phyloP scores from a whole-genome alignment of 2,888 invertebrate genomes.

The Eubasilissa splendida region DNA sequence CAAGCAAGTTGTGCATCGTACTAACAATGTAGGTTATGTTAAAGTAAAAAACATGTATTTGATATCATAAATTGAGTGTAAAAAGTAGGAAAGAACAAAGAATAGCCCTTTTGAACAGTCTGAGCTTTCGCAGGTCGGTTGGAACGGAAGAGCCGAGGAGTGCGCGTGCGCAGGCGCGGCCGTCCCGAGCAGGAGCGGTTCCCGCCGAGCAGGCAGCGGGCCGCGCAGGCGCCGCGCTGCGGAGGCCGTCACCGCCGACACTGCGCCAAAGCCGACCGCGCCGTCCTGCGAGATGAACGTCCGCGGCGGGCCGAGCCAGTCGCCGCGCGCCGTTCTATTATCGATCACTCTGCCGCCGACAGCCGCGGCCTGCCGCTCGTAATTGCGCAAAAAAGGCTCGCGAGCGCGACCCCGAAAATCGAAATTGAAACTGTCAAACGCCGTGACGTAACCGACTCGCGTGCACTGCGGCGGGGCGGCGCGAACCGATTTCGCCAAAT shows the following conservation, averaged over 20 bases:
- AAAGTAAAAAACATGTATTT: no score
- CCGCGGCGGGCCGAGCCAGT: conserved; percentile 59
- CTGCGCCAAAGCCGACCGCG: conserved; percentile 61
- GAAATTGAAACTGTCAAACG: conserved; percentile 65
- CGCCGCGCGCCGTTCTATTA: conserved; percentile 64
- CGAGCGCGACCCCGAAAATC: conserved; percentile 62
- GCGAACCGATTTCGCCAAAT: conserved; percentile 18
- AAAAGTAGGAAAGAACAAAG: no score
- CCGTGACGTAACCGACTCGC: conserved; percentile 62
- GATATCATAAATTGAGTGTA: no score
- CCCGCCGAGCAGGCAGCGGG: conserved; percentile 58
- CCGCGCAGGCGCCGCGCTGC: conserved; percentile 59
- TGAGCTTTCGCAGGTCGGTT: no score
- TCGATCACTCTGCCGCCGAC: conserved; percentile 64
- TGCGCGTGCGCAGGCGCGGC: no score
- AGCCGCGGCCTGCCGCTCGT: conserved; percentile 60
- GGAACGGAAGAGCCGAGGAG: no score
- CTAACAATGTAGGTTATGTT: no score
- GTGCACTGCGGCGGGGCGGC: conserved; percentile 64
- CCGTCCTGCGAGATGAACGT: conserved; percentile 56
- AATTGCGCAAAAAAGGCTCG: conserved; percentile 59
- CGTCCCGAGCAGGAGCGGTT: no score
- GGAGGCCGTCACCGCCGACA: conserved; percentile 58
- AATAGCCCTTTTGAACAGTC: no score
- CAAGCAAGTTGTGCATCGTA: no score